phyloP scores from a whole-genome alignment of 2,113 vertebrate genomes.

The Oncorhynchus mykiss region DNA sequence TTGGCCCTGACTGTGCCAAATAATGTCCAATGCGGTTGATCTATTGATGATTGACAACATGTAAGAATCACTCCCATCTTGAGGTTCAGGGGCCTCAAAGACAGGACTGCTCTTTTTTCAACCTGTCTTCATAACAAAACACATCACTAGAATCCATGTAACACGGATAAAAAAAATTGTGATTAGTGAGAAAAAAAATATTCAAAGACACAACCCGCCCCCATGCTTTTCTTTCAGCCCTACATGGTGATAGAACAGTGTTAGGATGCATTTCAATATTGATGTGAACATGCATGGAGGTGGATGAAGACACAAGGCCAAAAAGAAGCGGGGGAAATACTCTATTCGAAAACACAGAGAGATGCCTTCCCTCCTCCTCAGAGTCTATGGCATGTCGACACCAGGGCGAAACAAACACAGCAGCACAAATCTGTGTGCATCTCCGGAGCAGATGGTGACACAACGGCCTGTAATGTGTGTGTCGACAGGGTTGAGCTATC shows the following conservation, averaged over 20 bases:
- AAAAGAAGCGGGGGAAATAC: slow-evolving; percentile 6
- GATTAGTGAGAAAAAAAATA: not conserved
- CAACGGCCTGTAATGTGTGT: slow-evolving; percentile 12
- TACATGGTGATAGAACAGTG: not conserved
- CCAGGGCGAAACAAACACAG: not conserved
- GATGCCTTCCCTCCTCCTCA: slow-evolving; percentile 13
- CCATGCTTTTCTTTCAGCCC: not conserved
- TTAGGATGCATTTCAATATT: not conserved
- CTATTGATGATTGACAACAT: not conserved
- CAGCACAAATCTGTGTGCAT: slow-evolving; percentile 8
- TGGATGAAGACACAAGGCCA: slow-evolving; percentile 29
- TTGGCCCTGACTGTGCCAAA: no score
- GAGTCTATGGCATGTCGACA: not conserved
- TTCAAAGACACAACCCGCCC: not conserved
- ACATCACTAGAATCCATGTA: not conserved
- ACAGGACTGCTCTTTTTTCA: not conserved
- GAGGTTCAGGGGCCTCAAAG: not conserved
- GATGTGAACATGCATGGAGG: slow-evolving; percentile 21
- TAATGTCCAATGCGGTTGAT: no score
- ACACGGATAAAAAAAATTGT: no score
- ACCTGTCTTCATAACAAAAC: not conserved
- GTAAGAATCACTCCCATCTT: not conserved
- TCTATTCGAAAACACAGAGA: no score
- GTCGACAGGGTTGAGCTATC: slow-evolving; percentile 26
- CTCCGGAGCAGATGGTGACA: slow-evolving; percentile 30